A percentile compares a stretch with the other conserved stretches of the same genome.
Conservation (phyloP, 2,888 invertebrate genomes). For the Phyllotreta cruciferae region DNA sequence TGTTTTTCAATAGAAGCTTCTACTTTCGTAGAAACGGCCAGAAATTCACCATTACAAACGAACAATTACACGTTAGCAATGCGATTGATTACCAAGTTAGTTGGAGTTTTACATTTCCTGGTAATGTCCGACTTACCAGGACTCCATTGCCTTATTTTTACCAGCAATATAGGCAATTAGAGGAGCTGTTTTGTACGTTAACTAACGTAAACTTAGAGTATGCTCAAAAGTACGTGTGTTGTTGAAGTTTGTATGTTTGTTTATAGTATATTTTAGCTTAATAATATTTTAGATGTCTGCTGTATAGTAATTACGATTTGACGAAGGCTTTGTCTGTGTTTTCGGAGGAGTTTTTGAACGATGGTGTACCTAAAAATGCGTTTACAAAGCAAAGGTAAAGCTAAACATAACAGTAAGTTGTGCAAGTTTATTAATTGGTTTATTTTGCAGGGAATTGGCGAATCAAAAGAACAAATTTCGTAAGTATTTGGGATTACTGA, state of each 20-base stretch:
- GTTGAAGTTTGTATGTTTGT: neutral
- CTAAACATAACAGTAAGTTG: too few species aligned
- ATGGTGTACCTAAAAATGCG: conserved; percentile 35
- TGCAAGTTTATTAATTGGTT: neutral
- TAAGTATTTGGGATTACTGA: neutral
- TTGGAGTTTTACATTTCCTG: conserved; percentile 27
- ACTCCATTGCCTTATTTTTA: conserved; percentile 33
- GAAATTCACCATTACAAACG: conserved; percentile 35
- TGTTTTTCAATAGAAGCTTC: conserved; percentile 37
- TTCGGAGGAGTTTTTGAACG: conserved; percentile 29
- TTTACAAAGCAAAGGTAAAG: conserved; percentile 34
- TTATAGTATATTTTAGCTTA: neutral
- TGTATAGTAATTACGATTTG: conserved; percentile 36
- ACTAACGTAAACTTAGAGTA: conserved; percentile 35
- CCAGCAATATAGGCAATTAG: conserved; percentile 29
- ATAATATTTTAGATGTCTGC: conserved; percentile 36
- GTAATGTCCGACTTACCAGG: conserved; percentile 13
- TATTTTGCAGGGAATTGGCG: neutral
- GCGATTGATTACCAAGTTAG: conserved; percentile 27
- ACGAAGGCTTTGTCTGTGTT: conserved; percentile 34
- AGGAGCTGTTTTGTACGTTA: conserved; percentile 27
- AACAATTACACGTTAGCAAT: conserved; percentile 36
- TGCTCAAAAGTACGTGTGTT: conserved; percentile 35
- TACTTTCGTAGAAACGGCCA: conserved; percentile 23
- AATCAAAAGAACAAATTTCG: too few species aligned